Base-by-base conservation (phyloP, 1,140 invertebrate species). In the Matsumurasca onukii region DNA sequence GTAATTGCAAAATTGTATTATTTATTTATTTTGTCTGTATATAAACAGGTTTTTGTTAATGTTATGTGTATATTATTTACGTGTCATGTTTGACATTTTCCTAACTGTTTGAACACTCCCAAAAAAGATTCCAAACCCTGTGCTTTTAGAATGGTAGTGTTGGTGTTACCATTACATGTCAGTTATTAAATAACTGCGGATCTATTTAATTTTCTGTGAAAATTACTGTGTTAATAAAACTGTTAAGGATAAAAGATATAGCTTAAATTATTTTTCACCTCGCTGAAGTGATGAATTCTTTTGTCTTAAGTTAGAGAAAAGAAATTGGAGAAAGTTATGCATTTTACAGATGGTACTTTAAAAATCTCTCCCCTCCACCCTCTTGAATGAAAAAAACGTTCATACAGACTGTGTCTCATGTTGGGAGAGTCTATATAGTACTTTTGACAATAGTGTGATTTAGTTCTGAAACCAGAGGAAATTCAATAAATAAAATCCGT, bases 171-270 rank as follows among this genome's bases (percentile, higher is more conserved):
- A 20, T 51, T 51, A 5, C n/a, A 9, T 20, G 3, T 51, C 49
- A 9, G 49, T 51, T 51, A 51, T 51, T 51, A 51, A 51, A 51
- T 51, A 51, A 51, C 49, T 51, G 49, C 49, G 17, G 24, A 9
- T 12, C 17, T 45, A 51, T 51, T 20, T 51, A 22, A 51, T 51
- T 51, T 51, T 51, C 49, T 51, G n/a, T 51, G 49, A 51, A 51
- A 51, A 51, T 51, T 51, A 51, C 34, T 12, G 34, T 45, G 17
- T 45, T 17, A 45, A 45, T 45, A 12, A 45, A 45, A 45, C 34
- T 12, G 9, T 45, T 12, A 45, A 45, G 17, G 17, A 17, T 9
- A 45, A 45, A 45, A 45, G 17, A 45, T 45, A 45, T 45, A 45
- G 9, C 9, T 45, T 45, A 45, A 17, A 45, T 17, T 45, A 45